Base-by-base conservation (phyloP, 2,888 invertebrate species). In the Mystacides longicornis region DNA sequence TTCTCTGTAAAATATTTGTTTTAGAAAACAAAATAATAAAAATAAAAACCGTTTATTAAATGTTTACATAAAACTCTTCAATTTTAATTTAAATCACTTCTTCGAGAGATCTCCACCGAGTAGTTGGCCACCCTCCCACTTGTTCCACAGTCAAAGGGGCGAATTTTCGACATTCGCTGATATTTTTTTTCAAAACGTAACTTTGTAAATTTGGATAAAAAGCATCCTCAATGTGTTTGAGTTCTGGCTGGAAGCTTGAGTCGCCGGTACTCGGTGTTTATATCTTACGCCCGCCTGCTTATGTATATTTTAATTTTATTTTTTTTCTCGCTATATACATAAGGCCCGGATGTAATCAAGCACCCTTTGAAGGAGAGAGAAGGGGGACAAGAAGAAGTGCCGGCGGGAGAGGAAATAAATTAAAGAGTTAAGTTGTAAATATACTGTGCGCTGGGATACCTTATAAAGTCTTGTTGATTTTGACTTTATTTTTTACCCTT, bases 341-440 rank as follows among this genome's bases (percentile, higher is more conserved):
- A 33, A 57, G 56, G 58, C 52, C 60, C 60, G 60, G 60, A 60
- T 56, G 58, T 60, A 60, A 60, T 60, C 60, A 60, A 60, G 58
- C 58, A 56, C 58, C 58, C 60, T 60, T 60, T 58, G 60, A 60
- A 58, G 51, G 49, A 54, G 51, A 53, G 57, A 56, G 53, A 46
- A 54, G 54, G 46, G 56, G 54, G 58, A n/a, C n/a, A n/a, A n/a
- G n/a, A 60, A 60, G 58, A 56, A 60, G 58, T 58, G 56, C 54
- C 51, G 51, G 48, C 51, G 49, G 55, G 45, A 51, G 45, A 54
- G 54, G 55, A 51, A 51, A 49, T 49, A 57, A 56, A 56, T 59
- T 59, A 57, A 59, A 55, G 59, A 56, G 57, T 57, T 59, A 56
- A 59, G 56, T 59, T 59, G 59, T 56, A 54, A 56, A 59, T 54